Base-by-base conservation (phyloP, 2,113 vertebrate genomes). In the Genyomyrus donnyi region DNA sequence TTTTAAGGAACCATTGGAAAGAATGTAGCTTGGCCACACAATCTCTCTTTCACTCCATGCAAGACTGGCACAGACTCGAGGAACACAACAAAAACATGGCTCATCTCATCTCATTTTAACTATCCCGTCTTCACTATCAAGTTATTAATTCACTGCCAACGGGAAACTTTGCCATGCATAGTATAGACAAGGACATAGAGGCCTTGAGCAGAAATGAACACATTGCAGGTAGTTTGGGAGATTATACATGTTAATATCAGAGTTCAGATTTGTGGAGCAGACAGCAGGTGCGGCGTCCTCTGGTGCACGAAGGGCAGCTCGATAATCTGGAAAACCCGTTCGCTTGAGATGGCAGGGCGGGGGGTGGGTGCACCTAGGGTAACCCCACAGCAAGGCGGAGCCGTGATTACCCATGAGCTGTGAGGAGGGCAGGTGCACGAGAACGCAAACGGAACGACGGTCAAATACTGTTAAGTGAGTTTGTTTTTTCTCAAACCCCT, bases 171-270 rank as follows among this genome's bases (percentile, higher is more conserved):
- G 95, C 95, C 95, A 94, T 93, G 92, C 93, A 90, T 92, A 90
- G 92, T 93, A 95, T 94, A 95, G 95, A 96, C 94, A 94, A 94
- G 94, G 95, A 96, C 92, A 93, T 91, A 93, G 27, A 95, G 94
- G 92, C 49, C 92, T 53, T 93, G 91, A 91, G 91, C 94, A 95
- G 88, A 45, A 50, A 53, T 21, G 31, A 89, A 45, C 89, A 89
- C 77, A 24, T 46, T 52, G 89, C 85, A 80, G 91, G 90, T 39
- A 89, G 66, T 62, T 17, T 58, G 83, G 89, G 85, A 89, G 53
- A 90, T 88, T 15, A 80, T 80, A 27, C 35, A 42, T 80, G 74
- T 80, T 80, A 80, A 42, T 39, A 80, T 39, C 17, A 80, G 74
- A 80, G 74, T 42, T 80, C 74, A 80, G n/a, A n/a, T 62, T n/a